A percentile compares a stretch with the other conserved stretches of the same genome.
phyloP scores from a whole-genome alignment of 2,888 invertebrate genomes.

The Cantharis flavilabris region DNA sequence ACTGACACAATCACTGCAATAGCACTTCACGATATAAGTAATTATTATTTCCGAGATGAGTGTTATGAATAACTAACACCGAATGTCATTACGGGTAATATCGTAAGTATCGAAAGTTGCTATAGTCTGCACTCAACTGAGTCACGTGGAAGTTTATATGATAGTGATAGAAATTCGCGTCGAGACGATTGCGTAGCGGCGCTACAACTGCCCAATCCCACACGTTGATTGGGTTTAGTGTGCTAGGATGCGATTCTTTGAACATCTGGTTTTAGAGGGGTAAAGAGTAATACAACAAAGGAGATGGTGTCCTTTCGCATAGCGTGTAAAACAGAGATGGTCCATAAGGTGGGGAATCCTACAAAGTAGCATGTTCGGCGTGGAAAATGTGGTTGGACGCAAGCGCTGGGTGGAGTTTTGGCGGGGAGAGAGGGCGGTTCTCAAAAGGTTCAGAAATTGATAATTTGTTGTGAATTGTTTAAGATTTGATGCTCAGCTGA shows the following conservation, averaged over 20 bases:
- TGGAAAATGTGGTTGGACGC: conserved; percentile 46
- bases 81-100: conserved; percentile 42
- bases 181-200: conserved; percentile 54
- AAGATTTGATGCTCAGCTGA: conserved; percentile 54
- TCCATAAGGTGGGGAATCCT: conserved; percentile 44
- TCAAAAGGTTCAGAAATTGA: conserved; percentile 50
- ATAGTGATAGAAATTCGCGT: conserved; percentile 54
- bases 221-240: conserved; percentile 64
- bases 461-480: conserved; percentile 58
- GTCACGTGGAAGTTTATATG: conserved; percentile 56
- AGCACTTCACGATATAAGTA: conserved; percentile 12
- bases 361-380: conserved; percentile 45
- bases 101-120: conserved; percentile 39
- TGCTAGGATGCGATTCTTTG: conserved; percentile 48
- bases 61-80: conserved; percentile 10
- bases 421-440: conserved; percentile 50
- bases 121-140: conserved; percentile 44
- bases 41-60: not conserved
- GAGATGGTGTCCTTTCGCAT: conserved; percentile 29
- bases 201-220: conserved; percentile 58
- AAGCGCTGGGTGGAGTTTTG: conserved; percentile 53
- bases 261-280: conserved; percentile 29
- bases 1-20: conserved; percentile 16
- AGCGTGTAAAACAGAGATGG: conserved; percentile 40
- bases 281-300: conserved; percentile 25